Percentiles rank a stretch among this genome's conserved stretches.
These are phyloP conservation scores for Ammodytes dubius DNA, from an alignment of 2,113 vertebrate genomes.

Conservation along the genomic window DNA sequence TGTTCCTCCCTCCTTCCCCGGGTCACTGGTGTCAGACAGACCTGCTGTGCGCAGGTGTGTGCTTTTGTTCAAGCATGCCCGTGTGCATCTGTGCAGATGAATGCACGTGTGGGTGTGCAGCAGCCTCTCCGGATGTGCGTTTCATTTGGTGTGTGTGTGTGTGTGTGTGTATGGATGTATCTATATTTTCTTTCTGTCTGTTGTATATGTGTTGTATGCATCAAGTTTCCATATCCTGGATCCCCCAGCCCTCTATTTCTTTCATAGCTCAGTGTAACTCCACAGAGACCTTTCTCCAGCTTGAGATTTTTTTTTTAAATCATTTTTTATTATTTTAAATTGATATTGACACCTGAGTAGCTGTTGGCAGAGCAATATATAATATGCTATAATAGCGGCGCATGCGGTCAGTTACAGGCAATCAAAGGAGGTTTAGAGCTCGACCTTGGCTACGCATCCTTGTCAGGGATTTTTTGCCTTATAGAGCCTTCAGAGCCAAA, in stretches of 20 bases:
- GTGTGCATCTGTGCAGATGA: conserved; percentile 64
- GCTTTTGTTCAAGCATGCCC: conserved; percentile 72
- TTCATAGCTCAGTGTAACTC: conserved; percentile 30
- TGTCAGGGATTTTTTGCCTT: conserved; percentile 4
- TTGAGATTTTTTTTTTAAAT: not conserved
- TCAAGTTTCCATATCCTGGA: conserved; percentile 37
- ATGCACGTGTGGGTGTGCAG: conserved; percentile 60
- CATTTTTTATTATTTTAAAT: conserved; percentile 23
- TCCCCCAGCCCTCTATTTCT: conserved; percentile 25
- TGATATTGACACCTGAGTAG: conserved; percentile 34
- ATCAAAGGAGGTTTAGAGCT: conserved; percentile 25
- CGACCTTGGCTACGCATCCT: conserved; percentile 7
- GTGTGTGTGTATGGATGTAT: conserved; percentile 14
- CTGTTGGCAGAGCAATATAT: conserved; percentile 26
- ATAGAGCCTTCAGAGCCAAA: not conserved
- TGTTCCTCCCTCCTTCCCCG: conserved; percentile 70
- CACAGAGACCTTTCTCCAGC: conserved; percentile 14
- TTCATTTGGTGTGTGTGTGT: conserved; percentile 38
- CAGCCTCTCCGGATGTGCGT: conserved; percentile 38
- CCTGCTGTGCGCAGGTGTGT: conserved; percentile 85
- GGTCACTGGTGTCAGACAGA: conserved; percentile 83
- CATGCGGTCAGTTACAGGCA: conserved; percentile 17
- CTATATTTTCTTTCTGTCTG: conserved; percentile 22
- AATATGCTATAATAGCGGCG: conserved; percentile 23
- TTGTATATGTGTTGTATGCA: conserved; percentile 31